Evolutionary conservation across 2,888 invertebrate genomes (phyloP), one percentile per base, ranked within the genome.

Genomic region (Drosophila mimetica): DNA sequence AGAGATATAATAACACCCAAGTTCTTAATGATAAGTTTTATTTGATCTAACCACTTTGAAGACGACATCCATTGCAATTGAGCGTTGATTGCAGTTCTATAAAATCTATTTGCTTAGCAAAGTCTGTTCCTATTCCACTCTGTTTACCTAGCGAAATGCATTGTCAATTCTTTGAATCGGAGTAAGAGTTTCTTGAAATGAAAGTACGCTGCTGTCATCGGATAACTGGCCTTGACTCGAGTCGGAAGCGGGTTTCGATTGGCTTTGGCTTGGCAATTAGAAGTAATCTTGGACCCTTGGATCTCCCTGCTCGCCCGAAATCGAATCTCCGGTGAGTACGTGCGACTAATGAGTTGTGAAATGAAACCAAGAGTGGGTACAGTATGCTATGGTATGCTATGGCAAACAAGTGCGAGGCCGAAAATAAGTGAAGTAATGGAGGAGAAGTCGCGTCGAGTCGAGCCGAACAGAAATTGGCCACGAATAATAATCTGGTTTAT

Each of bases 401-500:
- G 64, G 50, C 48, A 58, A 61, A 28, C 48, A 44, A 58, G 58
- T 60, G 51, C 59, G 77, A 70, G 52, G 44, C 66, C 71, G 50
- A 51, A 79, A 66, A 75, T 76, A 77, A 71, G 71, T 65, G 50
- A 61, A 72, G 59, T 69, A 71, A 60, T 53, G 60, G 52, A n/a
- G 60, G 34, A 14, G 52, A 39, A 34, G 63, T 30, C 60, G 66
- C 54, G 74, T 2, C 60, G 66, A 57, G 74, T 2, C 14, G 11
- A 46, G 46, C 28, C 46, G 16, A 54, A 39, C 61, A 41, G 57
- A 76, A 83, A 82, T 81, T 74, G 77, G 77, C 64, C 59, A 51
- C 78, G 76, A 86, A 84, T 81, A 80, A 78, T 86, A 86, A 83
- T 86, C 83, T 84, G 85, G 87, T 86, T 83, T 86, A 55, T 37